phyloP scores from a whole-genome alignment of 2,113 vertebrate genomes.

The Gnathonemus longibarbis region DNA sequence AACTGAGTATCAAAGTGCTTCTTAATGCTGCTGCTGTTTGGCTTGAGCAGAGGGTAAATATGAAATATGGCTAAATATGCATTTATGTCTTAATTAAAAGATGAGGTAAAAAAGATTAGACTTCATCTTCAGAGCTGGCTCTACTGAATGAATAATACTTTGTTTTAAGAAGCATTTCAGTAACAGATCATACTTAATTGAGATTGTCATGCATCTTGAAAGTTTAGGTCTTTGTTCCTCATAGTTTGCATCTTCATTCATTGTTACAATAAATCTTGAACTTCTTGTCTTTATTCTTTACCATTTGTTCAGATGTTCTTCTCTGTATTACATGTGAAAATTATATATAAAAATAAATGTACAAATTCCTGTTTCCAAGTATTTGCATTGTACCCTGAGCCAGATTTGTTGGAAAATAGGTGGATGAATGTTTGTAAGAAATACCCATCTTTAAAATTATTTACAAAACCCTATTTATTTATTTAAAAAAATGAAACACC shows the following conservation, averaged over 20 bases:
- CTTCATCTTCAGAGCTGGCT: neutral
- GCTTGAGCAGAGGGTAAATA: neutral
- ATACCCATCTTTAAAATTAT: neutral
- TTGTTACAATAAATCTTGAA: neutral
- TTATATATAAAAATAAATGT: neutral
- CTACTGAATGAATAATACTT: neutral
- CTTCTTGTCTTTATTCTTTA: neutral
- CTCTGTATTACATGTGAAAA: neutral
- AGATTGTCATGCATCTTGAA: neutral
- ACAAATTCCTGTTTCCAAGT: neutral
- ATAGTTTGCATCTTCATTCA: neutral
- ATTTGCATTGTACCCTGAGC: neutral
- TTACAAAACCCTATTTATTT: neutral
- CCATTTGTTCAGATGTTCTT: neutral
- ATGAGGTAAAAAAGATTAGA: neutral
- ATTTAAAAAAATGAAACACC: neutral
- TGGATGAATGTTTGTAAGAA: neutral
- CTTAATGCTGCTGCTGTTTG: neutral
- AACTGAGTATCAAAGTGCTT: neutral
- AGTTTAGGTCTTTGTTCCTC: neutral
- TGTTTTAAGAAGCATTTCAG: neutral
- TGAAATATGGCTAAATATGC: neutral
- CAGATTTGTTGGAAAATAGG: neutral
- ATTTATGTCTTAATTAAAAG: neutral
- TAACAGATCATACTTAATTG: neutral